These are phyloP conservation scores for Odobenus rosmarus DNA, from an alignment of 2,113 vertebrate genomes.

Conservation along the genomic window DNA sequence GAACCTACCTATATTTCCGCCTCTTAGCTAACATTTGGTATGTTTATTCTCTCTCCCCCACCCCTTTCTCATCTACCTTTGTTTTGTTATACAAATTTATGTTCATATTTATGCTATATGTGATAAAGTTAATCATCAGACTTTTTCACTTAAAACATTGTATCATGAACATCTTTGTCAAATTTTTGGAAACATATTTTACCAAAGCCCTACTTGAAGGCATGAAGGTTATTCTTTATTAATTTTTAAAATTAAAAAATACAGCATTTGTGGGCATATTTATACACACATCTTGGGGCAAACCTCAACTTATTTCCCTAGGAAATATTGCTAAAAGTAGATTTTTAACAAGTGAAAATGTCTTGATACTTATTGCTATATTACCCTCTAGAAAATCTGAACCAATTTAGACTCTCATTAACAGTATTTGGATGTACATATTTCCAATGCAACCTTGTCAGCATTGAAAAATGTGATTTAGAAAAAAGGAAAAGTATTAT, in stretches of 20 bases:
- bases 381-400: conserved; percentile 30
- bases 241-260: conserved; percentile 52
- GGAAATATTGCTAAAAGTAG: conserved; percentile 33
- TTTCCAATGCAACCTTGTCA: neutral
- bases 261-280: neutral
- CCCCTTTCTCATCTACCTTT: neutral
- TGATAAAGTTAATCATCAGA: neutral
- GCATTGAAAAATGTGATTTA: neutral
- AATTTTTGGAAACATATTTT: conserved; percentile 24
- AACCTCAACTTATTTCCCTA: conserved; percentile 27
- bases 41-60: neutral
- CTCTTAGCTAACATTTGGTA: neutral
- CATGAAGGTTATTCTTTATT: conserved; percentile 9
- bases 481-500: neutral
- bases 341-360: neutral
- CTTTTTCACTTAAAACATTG: neutral
- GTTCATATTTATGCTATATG: neutral
- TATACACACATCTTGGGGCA: neutral
- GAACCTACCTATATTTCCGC: neutral
- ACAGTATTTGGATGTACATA: conserved; percentile 7
- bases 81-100: conserved; percentile 38
- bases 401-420: neutral
- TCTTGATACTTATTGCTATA: neutral
- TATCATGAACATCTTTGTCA: neutral
- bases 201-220: conserved; percentile 37